These are phyloP conservation scores for Lasioglossum pauxillum DNA, from an alignment of 2,888 invertebrate species.

Conservation along the genomic window DNA sequence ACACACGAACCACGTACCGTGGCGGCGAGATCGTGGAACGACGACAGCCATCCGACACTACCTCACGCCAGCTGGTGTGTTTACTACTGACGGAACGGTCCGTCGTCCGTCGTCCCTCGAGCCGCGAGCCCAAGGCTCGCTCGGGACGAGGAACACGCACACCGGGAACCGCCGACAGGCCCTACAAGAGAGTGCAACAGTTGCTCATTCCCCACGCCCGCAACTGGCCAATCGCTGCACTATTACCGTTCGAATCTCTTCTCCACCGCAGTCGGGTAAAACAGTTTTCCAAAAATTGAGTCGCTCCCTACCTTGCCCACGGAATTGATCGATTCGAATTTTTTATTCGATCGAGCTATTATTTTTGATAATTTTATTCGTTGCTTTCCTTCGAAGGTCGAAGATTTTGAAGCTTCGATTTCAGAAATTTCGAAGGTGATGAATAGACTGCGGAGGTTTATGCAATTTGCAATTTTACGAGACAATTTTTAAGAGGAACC, in stretches of 20 bases:
- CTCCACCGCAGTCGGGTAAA: neutral
- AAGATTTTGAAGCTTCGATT: no score
- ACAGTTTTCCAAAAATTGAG: neutral
- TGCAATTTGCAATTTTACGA: no score
- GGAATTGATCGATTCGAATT: neutral
- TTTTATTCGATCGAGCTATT: neutral
- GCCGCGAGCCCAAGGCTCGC: constrained; percentile 47
- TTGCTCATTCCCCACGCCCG: constrained; percentile 55
- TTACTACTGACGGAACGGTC: constrained; percentile 72
- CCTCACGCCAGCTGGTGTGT: constrained; percentile 73
- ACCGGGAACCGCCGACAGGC: constrained; percentile 40
- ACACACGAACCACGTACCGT: constrained; percentile 39
- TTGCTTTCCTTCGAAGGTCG: no score
- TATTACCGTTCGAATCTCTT: neutral
- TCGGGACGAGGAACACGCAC: constrained; percentile 50
- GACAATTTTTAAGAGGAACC: no score
- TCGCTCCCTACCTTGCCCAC: neutral
- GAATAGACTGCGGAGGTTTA: no score
- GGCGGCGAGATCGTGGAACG: constrained; percentile 27
- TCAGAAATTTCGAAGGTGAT: no score
- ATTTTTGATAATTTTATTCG: no score
- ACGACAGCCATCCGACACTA: constrained; percentile 51
- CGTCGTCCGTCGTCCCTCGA: constrained; percentile 49
- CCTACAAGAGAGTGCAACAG: constrained; percentile 59
- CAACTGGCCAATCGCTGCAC: constrained; percentile 28